Evolutionary conservation across 2,888 invertebrate species (phyloP), one percentile per base, ranked within the genome.

Genomic region (Ochropleura plecta): DNA sequence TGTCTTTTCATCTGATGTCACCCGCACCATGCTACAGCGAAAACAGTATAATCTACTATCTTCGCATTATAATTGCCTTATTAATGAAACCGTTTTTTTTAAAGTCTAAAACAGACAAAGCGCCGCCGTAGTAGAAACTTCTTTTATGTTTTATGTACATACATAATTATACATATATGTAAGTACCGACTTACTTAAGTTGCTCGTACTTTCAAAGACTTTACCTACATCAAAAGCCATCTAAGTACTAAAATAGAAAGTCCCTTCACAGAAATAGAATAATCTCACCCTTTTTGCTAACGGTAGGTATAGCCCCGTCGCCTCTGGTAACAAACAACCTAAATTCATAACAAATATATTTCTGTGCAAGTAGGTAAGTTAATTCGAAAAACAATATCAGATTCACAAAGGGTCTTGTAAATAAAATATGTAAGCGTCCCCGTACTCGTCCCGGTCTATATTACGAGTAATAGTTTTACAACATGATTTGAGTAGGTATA

Each of bases 391-490:
- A 79, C 67, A 83, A 79, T 79, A 75, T 83, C 57, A 20, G 66
- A 86, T 79, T 83, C 79, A 86, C 73, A 73, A 76, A 83, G 73
- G 72, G 51, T 14, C 20, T 8, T 14, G 30, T 84, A 20, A 63
- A 76, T 68, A 77, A 74, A 76, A 84, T 72, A 83, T 76, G 42
- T 67, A 55, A 66, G 48, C 42, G 44, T 57, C 60, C 49, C 49
- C 51, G 14, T 63, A 70, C 51, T 68, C 40, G 60, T 66, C 53
- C 60, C 62, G 40, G n/a, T 78, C 59, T 71, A 59, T 76, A 77
- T 78, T 62, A 68, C 67, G 14, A 70, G 66, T 84, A 81, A 84
- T 86, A 85, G 86, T 87, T 86, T 87, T 80, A 88, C 71, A 84
- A 75, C 76, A 78, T 73, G 76, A 84, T 77, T 77, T 65, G 78